Percentiles rank a stretch among this genome's conserved stretches.
phyloP scores from a whole-genome alignment of 2,888 invertebrate genomes.

The Limnephilus lunatus region DNA sequence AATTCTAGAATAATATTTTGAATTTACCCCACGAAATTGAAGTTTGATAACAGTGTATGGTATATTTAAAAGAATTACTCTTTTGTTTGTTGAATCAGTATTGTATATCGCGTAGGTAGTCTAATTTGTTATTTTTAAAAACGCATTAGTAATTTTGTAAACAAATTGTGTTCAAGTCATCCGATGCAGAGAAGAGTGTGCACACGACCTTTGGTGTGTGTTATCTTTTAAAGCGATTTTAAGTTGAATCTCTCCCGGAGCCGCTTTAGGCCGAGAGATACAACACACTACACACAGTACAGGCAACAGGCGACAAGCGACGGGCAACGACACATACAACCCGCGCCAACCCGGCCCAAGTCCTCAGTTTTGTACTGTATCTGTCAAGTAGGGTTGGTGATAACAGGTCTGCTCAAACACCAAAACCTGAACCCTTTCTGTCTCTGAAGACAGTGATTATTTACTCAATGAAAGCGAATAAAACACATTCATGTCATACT shows the following conservation, averaged over 20 bases:
- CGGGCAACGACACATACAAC: neutral
- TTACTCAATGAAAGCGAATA: neutral
- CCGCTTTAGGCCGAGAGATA: neutral
- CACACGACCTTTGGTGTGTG: slow-evolving; percentile 54
- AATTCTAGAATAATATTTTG: slow-evolving; percentile 22
- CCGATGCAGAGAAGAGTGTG: slow-evolving; percentile 14
- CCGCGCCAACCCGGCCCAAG: neutral
- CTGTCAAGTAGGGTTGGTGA: neutral
- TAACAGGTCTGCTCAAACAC: neutral
- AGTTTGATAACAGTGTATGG: neutral
- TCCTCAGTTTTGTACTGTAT: neutral
- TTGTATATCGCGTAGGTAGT: neutral
- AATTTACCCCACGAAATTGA: neutral
- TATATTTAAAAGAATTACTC: neutral
- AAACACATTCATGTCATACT: neutral
- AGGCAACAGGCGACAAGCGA: neutral
- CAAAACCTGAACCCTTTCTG: neutral
- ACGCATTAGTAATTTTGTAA: neutral
- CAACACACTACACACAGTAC: neutral
- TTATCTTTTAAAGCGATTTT: slow-evolving; percentile 49
- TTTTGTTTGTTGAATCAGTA: neutral
- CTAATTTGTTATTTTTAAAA: neutral
- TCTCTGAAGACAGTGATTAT: neutral
- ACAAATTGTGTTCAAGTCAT: slow-evolving; percentile 17
- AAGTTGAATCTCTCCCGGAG: slow-evolving; percentile 28